Evolutionary conservation across 1,140 invertebrate genomes (phyloP).

Genomic region (Eufriesea mexicana): DNA sequence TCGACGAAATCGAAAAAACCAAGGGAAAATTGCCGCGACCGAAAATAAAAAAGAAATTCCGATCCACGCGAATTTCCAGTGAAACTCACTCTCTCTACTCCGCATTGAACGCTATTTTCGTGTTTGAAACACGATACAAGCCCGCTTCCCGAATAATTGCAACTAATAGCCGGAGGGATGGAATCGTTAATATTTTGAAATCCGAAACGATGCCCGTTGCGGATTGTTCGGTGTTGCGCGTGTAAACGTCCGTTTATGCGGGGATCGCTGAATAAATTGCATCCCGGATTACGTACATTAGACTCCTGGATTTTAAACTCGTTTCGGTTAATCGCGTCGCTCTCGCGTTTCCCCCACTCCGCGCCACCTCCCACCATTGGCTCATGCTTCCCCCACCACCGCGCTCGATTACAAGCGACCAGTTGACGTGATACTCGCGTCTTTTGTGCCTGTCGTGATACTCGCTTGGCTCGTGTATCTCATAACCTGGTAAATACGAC

Average conservation of each 20-base stretch:
- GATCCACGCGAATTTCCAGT: constrained; percentile 5
- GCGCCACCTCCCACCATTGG: not conserved
- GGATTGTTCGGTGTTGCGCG: constrained; percentile 36
- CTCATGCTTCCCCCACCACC: not conserved
- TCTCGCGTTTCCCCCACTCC: not conserved
- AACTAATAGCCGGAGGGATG: constrained; percentile 42
- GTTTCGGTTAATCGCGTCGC: constrained; percentile 45
- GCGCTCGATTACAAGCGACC: constrained; percentile 12
- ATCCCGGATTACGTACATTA: constrained; percentile 55
- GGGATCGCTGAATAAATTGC: constrained; percentile 49
- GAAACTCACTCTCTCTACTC: not conserved
- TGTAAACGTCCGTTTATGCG: constrained; percentile 47
- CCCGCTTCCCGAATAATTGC: constrained; percentile 36
- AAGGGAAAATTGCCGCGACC: constrained; percentile 3
- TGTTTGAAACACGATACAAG: constrained; percentile 27
- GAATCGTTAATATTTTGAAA: constrained; percentile 53
- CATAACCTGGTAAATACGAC: constrained; percentile 35
- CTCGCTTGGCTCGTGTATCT: no score
- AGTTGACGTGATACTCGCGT: constrained; percentile 14
- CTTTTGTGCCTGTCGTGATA: constrained; percentile 2
- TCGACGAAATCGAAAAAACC: constrained; percentile 42
- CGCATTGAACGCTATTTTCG: constrained; percentile 9
- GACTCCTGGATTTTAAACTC: constrained; percentile 52
- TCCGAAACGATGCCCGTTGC: constrained; percentile 37
- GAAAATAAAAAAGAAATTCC: not conserved